Evolutionary conservation across 2,113 vertebrate species (phyloP).

Genomic region (Vimba vimba): DNA sequence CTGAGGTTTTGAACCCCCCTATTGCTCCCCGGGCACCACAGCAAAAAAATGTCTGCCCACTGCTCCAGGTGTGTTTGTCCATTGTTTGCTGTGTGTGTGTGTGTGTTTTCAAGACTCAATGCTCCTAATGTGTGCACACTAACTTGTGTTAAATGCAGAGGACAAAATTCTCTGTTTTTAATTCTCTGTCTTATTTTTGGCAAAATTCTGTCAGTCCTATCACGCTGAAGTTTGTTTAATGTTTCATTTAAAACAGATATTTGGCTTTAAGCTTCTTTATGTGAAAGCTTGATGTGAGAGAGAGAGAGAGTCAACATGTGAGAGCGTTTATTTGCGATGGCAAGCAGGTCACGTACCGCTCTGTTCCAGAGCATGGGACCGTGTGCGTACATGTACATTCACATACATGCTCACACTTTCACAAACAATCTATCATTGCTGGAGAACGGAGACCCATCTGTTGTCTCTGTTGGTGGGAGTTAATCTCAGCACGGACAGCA

Average conservation of each 20-base stretch:
- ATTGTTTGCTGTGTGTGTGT: too few species aligned
- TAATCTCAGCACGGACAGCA: slow-evolving; percentile 62
- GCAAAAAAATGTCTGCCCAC: too few species aligned
- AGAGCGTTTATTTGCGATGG: slow-evolving; percentile 13
- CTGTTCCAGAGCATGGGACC: background rate
- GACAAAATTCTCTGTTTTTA: too few species aligned
- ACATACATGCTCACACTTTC: slow-evolving; percentile 38
- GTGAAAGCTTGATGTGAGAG: background rate
- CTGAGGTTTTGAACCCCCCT: too few species aligned
- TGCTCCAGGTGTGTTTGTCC: too few species aligned
- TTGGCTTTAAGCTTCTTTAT: slow-evolving; percentile 44
- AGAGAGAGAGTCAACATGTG: slow-evolving; percentile 22
- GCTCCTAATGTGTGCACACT: too few species aligned
- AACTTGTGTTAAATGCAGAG: too few species aligned
- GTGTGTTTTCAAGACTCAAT: too few species aligned
- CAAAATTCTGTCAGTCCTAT: background rate
- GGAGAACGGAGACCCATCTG: slow-evolving; percentile 58
- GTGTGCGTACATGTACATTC: background rate
- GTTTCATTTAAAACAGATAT: background rate
- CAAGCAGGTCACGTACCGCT: slow-evolving; percentile 2
- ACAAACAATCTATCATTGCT: slow-evolving; percentile 45
- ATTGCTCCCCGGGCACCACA: too few species aligned
- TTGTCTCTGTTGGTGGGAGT: slow-evolving; percentile 58
- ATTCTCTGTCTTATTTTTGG: slow-evolving; percentile 15
- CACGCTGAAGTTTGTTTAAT: background rate